Evolutionary conservation across 2,113 vertebrate genomes (phyloP).

Genomic region (Caranx melampygus): DNA sequence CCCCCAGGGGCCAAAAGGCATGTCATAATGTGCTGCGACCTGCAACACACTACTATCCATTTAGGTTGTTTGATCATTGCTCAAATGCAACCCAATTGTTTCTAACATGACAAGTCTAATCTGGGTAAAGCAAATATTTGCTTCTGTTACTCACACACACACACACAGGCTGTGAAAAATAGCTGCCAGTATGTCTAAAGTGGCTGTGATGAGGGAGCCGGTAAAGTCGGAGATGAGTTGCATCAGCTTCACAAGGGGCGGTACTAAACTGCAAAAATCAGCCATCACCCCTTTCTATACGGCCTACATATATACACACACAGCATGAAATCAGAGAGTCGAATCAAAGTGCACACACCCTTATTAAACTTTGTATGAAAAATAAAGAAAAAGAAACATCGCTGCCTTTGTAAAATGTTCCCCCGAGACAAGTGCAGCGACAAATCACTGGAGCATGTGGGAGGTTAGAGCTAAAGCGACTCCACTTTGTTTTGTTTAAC

Average conservation of each 20-base stretch:
- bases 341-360: not conserved
- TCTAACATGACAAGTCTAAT: not conserved
- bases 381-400: not conserved
- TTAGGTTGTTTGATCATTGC: not conserved
- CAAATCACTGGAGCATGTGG: not conserved
- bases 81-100: not conserved
- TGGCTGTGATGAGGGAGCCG: slow-evolving; percentile 24
- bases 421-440: not conserved
- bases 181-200: not conserved
- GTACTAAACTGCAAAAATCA: slow-evolving; percentile 45
- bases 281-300: too few species aligned
- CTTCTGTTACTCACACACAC: not conserved
- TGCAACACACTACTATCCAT: not conserved
- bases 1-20: not conserved
- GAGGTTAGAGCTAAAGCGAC: not conserved
- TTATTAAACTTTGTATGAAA: not conserved
- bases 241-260: slow-evolving; percentile 86
- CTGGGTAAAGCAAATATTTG: not conserved
- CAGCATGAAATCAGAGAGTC: too few species aligned
- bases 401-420: not conserved
- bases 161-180: not conserved
- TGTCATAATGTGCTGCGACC: not conserved
- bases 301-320: not conserved
- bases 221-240: slow-evolving; percentile 83
- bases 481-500: not conserved